Base-by-base conservation (phyloP, 2,888 invertebrate genomes). In the Cactoblastis cactorum region DNA sequence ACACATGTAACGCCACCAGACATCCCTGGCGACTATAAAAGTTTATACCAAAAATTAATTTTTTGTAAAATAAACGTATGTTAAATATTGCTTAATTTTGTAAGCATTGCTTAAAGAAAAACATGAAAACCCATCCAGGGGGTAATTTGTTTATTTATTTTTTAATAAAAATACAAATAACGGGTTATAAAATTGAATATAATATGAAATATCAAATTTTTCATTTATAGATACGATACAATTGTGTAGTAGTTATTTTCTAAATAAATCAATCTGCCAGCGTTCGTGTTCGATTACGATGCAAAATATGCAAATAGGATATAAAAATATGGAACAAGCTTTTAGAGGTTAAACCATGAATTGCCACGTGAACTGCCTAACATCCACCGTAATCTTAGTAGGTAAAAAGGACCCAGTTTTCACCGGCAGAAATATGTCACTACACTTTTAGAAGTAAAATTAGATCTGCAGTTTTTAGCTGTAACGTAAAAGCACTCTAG, bases 231-330 rank as follows among this genome's bases (percentile, higher is more conserved):
- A 12, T 15, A 37, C 17, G n/a, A 41, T 22, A 39, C 18, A 46
- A 38, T 38, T 38, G 28, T n/a, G n/a, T 49, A n/a, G 33, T n/a
- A 14, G 19, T 47, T 22, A 33, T 41, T 41, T 49, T 14, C 41
- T 43, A 49, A 39, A 41, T 41, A 34, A 22, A 49, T 49, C 41
- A 41, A 49, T 34, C 38, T 33, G 49, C 32, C 12, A 34, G 5
- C 49, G 49, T 41, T 49, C 41, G 49, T 49, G 49, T 49, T 49
- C 49, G 19, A 49, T 49, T 49, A 49, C 49, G 19, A 49, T 49
- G 39, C 38, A 49, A 49, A 49, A 49, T 49, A 49, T 41, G 33
- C 49, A 33, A 39, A 19, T 39, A 1, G 39, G 19, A 33, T 41
- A 49, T 41, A 32, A 49, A 48, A 49, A 49, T n/a, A 34, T 14